These are phyloP conservation scores for Heliconius hewitsoni DNA, from an alignment of 1,140 invertebrate genomes.

Conservation along the genomic window DNA sequence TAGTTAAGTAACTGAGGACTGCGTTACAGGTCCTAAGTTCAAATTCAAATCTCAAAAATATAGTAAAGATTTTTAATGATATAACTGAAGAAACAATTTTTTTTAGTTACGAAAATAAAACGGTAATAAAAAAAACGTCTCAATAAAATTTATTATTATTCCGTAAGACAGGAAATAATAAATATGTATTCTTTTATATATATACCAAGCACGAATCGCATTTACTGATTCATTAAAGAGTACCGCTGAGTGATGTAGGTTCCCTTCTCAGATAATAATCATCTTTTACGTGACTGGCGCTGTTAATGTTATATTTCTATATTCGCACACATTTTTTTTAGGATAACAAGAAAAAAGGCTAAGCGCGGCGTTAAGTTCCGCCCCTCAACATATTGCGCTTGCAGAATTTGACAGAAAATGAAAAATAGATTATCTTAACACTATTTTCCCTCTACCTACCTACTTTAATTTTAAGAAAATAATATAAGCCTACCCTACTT, in stretches of 20 bases:
- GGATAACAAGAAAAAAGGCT: not conserved
- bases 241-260: not conserved
- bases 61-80: no score
- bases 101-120: no score
- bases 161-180: not conserved
- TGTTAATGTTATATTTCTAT: not conserved
- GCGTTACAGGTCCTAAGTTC: no score
- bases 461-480: no score
- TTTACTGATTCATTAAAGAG: slow-evolving; percentile 11
- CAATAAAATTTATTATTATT: not conserved
- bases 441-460: no score
- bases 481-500: no score
- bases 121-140: not conserved
- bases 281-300: not conserved
- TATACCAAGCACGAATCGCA: not conserved
- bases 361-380: no score
- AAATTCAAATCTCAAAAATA: no score
- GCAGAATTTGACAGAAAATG: no score
- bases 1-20: not conserved
- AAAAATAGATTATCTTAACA: no score
- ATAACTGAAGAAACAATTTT: no score
- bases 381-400: no score
- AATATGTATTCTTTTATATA: not conserved
- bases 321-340: not conserved
- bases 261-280: slow-evolving; percentile 9